A percentile compares a stretch with the other conserved stretches of the same genome.
Evolutionary conservation across 37 sponge, comb jelly and placozoan genomes (phyloP).

Genomic region (Amphimedon queenslandica): DNA sequence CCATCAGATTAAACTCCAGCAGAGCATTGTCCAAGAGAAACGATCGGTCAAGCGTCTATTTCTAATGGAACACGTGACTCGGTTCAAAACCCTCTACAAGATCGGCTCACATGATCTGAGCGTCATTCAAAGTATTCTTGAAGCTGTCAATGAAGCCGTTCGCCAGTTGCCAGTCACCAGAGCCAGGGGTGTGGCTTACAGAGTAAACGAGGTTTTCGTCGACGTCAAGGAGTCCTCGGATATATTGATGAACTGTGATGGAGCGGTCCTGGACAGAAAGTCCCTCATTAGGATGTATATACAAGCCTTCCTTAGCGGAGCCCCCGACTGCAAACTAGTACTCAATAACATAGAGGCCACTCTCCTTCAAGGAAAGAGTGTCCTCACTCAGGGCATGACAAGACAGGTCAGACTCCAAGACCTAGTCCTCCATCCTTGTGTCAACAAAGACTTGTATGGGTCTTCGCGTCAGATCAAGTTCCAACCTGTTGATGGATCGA

Average conservation of each 20-base stretch:
- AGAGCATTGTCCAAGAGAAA: conserved; percentile 50
- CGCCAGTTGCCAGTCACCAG: conserved; percentile 74
- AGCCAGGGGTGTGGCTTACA: conserved; percentile 67
- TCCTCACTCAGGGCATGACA: conserved; percentile 36
- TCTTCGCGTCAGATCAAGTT: conserved; percentile 61
- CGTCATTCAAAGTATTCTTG: conserved; percentile 50
- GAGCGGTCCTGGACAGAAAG: conserved; percentile 75
- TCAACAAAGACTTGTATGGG: conserved; percentile 51
- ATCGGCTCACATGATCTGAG: conserved; percentile 63
- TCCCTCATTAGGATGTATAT: conserved; percentile 67
- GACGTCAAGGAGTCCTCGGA: conserved; percentile 77
- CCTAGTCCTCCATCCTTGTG: conserved; percentile 79
- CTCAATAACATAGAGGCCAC: conserved; percentile 76
- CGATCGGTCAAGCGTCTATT: conserved; percentile 70
- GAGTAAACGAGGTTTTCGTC: conserved; percentile 83
- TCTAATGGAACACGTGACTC: conserved; percentile 73
- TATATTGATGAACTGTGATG: conserved; percentile 89
- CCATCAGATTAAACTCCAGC: conserved; percentile 63
- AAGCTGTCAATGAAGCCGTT: conserved; percentile 67
- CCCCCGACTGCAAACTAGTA: conserved; percentile 62
- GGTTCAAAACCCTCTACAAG: conserved; percentile 54
- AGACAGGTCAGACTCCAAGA: conserved; percentile 70
- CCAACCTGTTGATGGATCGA: conserved; percentile 68
- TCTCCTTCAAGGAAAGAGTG: conserved; percentile 57
- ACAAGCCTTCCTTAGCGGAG: conserved; percentile 68